Evolutionary conservation across 2,113 vertebrate species (phyloP), one percentile per base, ranked within the genome.

Genomic region (Illadopsis cleaveri): DNA sequence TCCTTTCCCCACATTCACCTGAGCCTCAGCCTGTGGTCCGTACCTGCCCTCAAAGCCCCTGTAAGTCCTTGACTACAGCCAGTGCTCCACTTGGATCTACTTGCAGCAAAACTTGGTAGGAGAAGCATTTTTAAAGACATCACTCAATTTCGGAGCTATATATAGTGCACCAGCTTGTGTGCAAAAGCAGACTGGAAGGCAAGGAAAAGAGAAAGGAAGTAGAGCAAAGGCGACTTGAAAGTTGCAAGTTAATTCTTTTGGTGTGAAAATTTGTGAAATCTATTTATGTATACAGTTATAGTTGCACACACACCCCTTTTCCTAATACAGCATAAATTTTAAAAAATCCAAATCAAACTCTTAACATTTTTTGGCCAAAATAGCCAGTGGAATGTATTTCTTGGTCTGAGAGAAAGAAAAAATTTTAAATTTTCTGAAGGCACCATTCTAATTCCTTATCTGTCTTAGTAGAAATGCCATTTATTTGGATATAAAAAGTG

Each of bases 91-190:
- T 19, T 48, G 27, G 56, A 89, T 81, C n/a, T 54, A 66, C 70
- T 96, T 96, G 78, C 81, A 86, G 61, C 42, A 96, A 95, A 89
- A 65, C 35, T 84, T 71, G 68, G 66, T 37, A 88, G 77, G 24
- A 91, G 35, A 82, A 84, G 27, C 12, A 11, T 69, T 96, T 94
- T 93, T 85, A 94, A 95, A 96, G 73, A 69, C 37, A 79, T 24
- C n/a, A 27, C 48, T 54, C 48, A 27, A 10, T 72, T 85, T 94
- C 48, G 81, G 68, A 85, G 35, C 56, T 95, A 77, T 79, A 61
- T 91, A 82, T 91, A 82, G 64, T 44, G 22, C 70, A 85, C 38
- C 48, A 89, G 30, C 66, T 72, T 65, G 58, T 79, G 93, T 70
- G 69, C n/a, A 82, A 65, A 33, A 82, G 47, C 24, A 56, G n/a